phyloP scores from a whole-genome alignment of 2,888 invertebrate species.

The Sarcophaga caerulescens region DNA sequence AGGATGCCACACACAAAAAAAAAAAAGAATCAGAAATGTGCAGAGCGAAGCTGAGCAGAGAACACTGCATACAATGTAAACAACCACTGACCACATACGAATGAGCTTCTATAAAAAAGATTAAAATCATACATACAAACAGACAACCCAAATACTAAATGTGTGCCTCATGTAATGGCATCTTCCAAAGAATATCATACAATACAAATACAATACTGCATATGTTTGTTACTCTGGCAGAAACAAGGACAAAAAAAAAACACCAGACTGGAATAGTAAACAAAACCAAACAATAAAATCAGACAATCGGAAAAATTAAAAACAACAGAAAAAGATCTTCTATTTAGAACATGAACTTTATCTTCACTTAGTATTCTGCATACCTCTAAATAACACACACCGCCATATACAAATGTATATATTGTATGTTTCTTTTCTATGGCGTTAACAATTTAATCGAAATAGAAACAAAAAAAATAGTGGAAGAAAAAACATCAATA shows the following conservation, averaged over 20 bases:
- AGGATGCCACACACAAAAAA: not conserved
- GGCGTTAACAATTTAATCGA: too few relatives aligned
- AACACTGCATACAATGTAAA: conserved; percentile 54
- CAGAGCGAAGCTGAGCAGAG: not conserved
- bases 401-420: not conserved
- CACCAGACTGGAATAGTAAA: too few relatives aligned
- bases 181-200: too few relatives aligned
- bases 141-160: not conserved
- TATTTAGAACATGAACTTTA: too few relatives aligned
- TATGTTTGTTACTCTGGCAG: too few relatives aligned
- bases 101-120: conserved; percentile 46
- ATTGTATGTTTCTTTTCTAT: not conserved
- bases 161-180: too few relatives aligned
- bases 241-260: conserved; percentile 27
- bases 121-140: not conserved
- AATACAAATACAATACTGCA: too few relatives aligned
- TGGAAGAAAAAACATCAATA: too few relatives aligned
- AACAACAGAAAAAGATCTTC: not conserved
- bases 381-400: too few relatives aligned
- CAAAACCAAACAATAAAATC: conserved; percentile 31
- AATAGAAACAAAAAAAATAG: too few relatives aligned
- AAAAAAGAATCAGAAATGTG: not conserved
- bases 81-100: conserved; percentile 66
- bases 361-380: too few relatives aligned
- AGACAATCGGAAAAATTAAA: conserved; percentile 49